Evolutionary conservation across 1,140 invertebrate species (phyloP), one percentile per base, ranked within the genome.

Genomic region (Lerema accius): DNA sequence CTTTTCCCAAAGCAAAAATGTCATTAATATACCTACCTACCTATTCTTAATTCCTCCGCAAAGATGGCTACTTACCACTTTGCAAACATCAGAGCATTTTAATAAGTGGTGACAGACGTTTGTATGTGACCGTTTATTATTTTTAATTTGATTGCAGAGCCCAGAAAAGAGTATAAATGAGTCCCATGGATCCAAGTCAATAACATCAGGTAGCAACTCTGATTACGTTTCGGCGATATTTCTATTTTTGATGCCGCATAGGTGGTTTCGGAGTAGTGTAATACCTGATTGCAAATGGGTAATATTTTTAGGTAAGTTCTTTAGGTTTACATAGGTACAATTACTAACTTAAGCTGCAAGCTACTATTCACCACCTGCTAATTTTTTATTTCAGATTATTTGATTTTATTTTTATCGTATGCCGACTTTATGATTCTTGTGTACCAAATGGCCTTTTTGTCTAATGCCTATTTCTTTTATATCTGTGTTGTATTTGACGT

Each of bases 391-490:
- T 39, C 81, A 90, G 87, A 90, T 65, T 84, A 86, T 43, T 32
- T 87, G 13, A 79, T 81, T 11, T 70, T 86, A 42, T 59, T 76
- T 4, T 43, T 88, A 1, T 69, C 84, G 0, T 90, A 88, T 35
- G 15, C 67, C 11, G 85, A 90, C 39, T 90, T 90, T 40, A 87
- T 86, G 78, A 59, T 84, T 5, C 67, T 88, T 2, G 76, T 88
- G 11, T 90, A 90, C 46, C 80, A 90, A 77, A 85, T 90, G 79
- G 80, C 87, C 3, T 90, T 90, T 49, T 60, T 77, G 17, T 90
- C 85, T 11, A 73, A 82, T 7, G 62, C 60, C 10, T 80, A 81
- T 49, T 90, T 83, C 49, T 81, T 82, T 46, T 55, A 86, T 15
- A 76, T 87, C 4, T 88, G 84, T 61, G 43, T 83, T 15, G 69